These are phyloP conservation scores for Selenia dentaria DNA, from an alignment of 2,888 invertebrate species.

Conservation along the genomic window DNA sequence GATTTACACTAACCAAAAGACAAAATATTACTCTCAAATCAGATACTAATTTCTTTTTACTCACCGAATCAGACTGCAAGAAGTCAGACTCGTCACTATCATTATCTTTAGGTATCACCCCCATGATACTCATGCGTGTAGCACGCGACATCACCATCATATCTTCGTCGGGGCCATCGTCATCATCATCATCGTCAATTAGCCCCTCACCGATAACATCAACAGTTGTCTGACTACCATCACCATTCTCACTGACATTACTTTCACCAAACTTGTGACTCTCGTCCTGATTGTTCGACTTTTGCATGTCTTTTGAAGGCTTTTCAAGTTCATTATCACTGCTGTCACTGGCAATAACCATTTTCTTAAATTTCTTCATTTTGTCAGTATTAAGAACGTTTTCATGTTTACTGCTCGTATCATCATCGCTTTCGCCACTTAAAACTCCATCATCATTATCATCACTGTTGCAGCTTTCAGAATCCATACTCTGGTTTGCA, in stretches of 20 bases:
- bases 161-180: conserved; percentile 66
- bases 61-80: conserved; percentile 75
- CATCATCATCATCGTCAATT: conserved; percentile 19
- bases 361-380: conserved; percentile 8
- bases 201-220: conserved; percentile 20
- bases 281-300: conserved; percentile 11
- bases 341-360: conserved; percentile 15
- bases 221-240: neutral
- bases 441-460: conserved; percentile 4
- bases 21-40: too few relatives aligned
- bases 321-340: conserved; percentile 23
- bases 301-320: neutral
- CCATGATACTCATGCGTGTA: conserved; percentile 80
- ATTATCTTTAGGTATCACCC: conserved; percentile 63
- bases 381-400: neutral
- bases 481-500: conserved; percentile 16
- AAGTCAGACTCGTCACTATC: conserved; percentile 76
- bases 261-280: neutral
- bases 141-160: conserved; percentile 75
- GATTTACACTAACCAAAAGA: too few relatives aligned
- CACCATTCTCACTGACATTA: conserved; percentile 1
- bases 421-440: conserved; percentile 20
- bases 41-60: too few relatives aligned
- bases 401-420: conserved; percentile 12
- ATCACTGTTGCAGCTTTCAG: conserved; percentile 11